These are phyloP conservation scores for Eubasilissa splendida DNA, from an alignment of 2,888 invertebrate genomes.

Conservation along the genomic window DNA sequence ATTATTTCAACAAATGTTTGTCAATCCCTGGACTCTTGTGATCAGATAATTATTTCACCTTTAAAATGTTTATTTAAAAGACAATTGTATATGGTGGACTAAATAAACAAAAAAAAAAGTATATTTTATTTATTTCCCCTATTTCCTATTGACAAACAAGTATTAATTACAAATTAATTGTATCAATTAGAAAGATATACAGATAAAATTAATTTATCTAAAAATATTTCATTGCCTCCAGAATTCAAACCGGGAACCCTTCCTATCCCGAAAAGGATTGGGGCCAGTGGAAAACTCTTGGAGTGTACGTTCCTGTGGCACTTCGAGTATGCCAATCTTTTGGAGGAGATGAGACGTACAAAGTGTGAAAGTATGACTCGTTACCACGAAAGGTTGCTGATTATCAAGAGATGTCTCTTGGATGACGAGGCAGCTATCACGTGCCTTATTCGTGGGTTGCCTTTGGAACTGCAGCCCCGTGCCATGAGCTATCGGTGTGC, in stretches of 20 bases:
- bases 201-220: too few species aligned
- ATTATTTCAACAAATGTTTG: conserved; percentile 2
- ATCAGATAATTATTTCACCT: conserved; percentile 30
- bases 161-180: too few species aligned
- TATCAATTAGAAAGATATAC: too few species aligned
- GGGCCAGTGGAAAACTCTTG: conserved; percentile 60
- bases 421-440: conserved; percentile 18
- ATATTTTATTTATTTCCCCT: neutral
- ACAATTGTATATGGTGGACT: conserved; percentile 20
- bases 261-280: conserved; percentile 49
- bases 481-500: conserved; percentile 28
- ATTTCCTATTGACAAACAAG: neutral
- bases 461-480: conserved; percentile 34
- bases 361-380: neutral
- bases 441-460: conserved; percentile 41
- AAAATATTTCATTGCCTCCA: too few species aligned
- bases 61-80: conserved; percentile 30
- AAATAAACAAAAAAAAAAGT: conserved; percentile 35
- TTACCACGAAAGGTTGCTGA: neutral
- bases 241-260: too few species aligned
- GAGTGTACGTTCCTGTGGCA: conserved; percentile 59
- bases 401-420: conserved; percentile 8
- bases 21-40: conserved; percentile 25
- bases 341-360: conserved; percentile 59
- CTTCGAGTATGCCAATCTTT: conserved; percentile 59